phyloP scores from a whole-genome alignment of 2,888 invertebrate genomes.

The Scaptomyza cyrtandrae region DNA sequence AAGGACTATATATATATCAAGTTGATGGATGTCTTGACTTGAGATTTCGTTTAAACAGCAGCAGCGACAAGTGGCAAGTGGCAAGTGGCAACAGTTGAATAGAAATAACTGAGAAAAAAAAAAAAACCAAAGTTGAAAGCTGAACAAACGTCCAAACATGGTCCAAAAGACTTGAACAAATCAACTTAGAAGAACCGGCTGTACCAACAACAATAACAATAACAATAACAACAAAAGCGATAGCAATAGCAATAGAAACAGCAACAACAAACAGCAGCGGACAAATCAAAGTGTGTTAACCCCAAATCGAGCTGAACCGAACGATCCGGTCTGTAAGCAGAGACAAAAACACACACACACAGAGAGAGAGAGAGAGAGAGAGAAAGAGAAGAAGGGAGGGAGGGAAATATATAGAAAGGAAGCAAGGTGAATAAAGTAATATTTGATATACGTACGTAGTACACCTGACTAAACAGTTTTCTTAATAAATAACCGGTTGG shows the following conservation, averaged over 20 bases:
- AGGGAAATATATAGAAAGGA: not conserved
- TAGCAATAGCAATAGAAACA: slow-evolving; percentile 9
- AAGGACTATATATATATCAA: not conserved
- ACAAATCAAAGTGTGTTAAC: slow-evolving; percentile 74
- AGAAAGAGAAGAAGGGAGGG: not conserved
- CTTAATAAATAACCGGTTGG: slow-evolving; percentile 30
- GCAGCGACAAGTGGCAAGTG: slow-evolving; percentile 58
- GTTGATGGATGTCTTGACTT: not conserved
- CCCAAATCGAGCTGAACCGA: slow-evolving; percentile 50
- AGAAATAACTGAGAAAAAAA: slow-evolving; percentile 11
- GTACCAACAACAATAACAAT: slow-evolving; percentile 45
- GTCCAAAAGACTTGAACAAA: slow-evolving; percentile 50
- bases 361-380: not conserved
- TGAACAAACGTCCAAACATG: slow-evolving; percentile 38
- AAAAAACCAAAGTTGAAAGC: slow-evolving; percentile 23
- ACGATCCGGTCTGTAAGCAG: slow-evolving; percentile 44
- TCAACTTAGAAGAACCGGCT: slow-evolving; percentile 56
- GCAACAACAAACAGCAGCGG: slow-evolving; percentile 12
- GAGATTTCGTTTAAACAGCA: slow-evolving; percentile 31
- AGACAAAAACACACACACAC: too few species aligned
- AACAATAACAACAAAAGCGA: not conserved
- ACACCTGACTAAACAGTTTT: slow-evolving; percentile 38
- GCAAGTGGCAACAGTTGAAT: slow-evolving; percentile 59
- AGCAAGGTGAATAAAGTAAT: not conserved
- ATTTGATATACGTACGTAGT: slow-evolving; percentile 29